These are phyloP conservation scores for Amiota communis DNA, from an alignment of 2,888 invertebrate genomes.

Conservation along the genomic window DNA sequence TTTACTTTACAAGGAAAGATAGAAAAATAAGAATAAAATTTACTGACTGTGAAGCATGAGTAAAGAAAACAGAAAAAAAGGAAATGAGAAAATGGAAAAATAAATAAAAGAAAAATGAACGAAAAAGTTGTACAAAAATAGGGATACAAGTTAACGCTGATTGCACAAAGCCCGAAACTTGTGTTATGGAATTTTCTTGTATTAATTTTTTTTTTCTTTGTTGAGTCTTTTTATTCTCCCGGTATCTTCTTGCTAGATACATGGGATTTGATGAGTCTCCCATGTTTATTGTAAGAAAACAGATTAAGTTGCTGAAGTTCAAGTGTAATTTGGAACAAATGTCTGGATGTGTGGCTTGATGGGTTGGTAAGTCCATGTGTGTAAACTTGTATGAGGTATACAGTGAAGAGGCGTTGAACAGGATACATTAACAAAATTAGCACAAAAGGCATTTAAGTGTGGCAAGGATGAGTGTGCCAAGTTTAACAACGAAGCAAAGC, in stretches of 20 bases:
- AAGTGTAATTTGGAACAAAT: constrained; percentile 25
- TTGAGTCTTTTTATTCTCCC: background rate
- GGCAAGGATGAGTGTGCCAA: constrained; percentile 35
- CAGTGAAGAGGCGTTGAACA: constrained; percentile 30
- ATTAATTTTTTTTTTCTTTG: background rate
- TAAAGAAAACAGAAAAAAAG: background rate
- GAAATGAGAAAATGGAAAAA: background rate
- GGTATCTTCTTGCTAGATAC: background rate
- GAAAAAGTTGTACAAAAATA: constrained; percentile 54
- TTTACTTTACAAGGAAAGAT: too few species aligned
- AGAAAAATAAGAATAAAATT: too few species aligned
- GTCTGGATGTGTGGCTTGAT: background rate
- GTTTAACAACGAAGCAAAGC: background rate
- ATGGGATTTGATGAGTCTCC: background rate
- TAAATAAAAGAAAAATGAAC: constrained; percentile 29
- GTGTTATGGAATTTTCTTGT: background rate
- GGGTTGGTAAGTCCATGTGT: background rate
- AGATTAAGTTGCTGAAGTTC: constrained; percentile 26
- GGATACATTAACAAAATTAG: constrained; percentile 63
- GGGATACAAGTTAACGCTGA: constrained; percentile 65
- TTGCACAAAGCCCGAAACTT: constrained; percentile 57
- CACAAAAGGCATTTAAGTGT: too few species aligned
- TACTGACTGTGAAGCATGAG: background rate
- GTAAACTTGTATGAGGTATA: too few species aligned
- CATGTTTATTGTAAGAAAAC: too few species aligned